Conservation (phyloP, 2,888 invertebrate species). For the Cheilosia pagana region DNA sequence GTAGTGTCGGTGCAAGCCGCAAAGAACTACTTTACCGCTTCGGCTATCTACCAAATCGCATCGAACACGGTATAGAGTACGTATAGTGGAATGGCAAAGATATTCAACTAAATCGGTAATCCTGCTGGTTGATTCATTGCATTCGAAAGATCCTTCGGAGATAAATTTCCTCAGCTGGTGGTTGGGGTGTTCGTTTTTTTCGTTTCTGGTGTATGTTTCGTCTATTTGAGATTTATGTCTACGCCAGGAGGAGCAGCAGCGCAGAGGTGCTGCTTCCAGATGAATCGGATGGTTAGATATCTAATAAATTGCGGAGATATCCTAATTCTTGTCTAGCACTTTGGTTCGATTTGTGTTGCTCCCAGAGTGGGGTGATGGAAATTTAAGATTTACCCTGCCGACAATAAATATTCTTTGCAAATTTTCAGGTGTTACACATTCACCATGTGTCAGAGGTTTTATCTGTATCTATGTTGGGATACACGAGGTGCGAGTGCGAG, state of each 20-base stretch:
- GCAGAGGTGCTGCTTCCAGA: slow-evolving; percentile 38
- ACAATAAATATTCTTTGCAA: slow-evolving; percentile 65
- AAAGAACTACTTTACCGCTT: slow-evolving; percentile 47
- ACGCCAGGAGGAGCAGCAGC: slow-evolving; percentile 16
- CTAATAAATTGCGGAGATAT: slow-evolving; percentile 58
- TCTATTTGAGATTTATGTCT: slow-evolving; percentile 58
- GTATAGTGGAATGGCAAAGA: slow-evolving; percentile 32
- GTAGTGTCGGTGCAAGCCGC: slow-evolving; percentile 57
- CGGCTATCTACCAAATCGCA: slow-evolving; percentile 41
- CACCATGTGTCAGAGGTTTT: not conserved
- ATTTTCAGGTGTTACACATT: slow-evolving; percentile 64
- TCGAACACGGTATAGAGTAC: slow-evolving; percentile 9
- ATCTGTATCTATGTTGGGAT: not conserved
- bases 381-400: slow-evolving; percentile 69
- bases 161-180: slow-evolving; percentile 11
- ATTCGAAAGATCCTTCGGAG: slow-evolving; percentile 50
- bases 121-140: slow-evolving; percentile 72
- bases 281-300: slow-evolving; percentile 60
- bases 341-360: slow-evolving; percentile 23
- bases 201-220: slow-evolving; percentile 24
- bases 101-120: slow-evolving; percentile 72
- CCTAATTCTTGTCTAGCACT: slow-evolving; percentile 65
- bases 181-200: not conserved
- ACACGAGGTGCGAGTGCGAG: no score
- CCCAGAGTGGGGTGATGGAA: slow-evolving; percentile 51